Evolutionary conservation across 1,140 invertebrate species (phyloP), one percentile per base, ranked within the genome.

Genomic region (Solenopsis fugax): DNA sequence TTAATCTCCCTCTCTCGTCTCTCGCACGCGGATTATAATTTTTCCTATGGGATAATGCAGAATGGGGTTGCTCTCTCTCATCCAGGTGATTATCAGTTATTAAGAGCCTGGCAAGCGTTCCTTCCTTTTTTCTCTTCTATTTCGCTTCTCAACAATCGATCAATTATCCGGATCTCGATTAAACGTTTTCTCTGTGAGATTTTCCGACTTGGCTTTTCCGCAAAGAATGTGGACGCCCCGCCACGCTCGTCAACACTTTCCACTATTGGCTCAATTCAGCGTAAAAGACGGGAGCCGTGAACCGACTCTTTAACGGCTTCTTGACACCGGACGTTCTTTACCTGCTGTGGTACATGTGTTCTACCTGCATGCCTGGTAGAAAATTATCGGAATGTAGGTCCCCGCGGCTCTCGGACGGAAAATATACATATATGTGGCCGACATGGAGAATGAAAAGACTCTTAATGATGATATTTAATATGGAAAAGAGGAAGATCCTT

Each of bases 361-460:
- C 75, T 92, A 90, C 87, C 87, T 92, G 87, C 60, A 16, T 64
- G 62, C 64, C 73, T 67, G 85, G 60, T 86, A 58, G 41, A 67
- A 21, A 67, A 52, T 65, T 76, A 56, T 80, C 65, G 93, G 93
- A 93, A 93, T 93, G 93, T 92, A 92, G 91, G 88, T 76, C 85
- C 75, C 24, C 24, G 48, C 16, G 48, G 16, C 6, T 84, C 34
- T 50, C 85, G 73, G 84, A 41, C 48, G 50, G 64, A 76, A 60
- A 52, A 56, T 24, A 37, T 13, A 24, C 34, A 24, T 37, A 48
- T 48, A 29, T 29, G 29, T 29, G 29, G 62, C 18, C 58, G 54
- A 72, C 56, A 48, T 54, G 41, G 71, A 88, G 50, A 41, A 85
- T 71, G 56, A 77, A 77, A 48, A 77, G 24, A 4, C 16, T 56